Evolutionary conservation across 2,888 invertebrate genomes (phyloP), one percentile per base, ranked within the genome.

Genomic region (Amorpha juglandis): DNA sequence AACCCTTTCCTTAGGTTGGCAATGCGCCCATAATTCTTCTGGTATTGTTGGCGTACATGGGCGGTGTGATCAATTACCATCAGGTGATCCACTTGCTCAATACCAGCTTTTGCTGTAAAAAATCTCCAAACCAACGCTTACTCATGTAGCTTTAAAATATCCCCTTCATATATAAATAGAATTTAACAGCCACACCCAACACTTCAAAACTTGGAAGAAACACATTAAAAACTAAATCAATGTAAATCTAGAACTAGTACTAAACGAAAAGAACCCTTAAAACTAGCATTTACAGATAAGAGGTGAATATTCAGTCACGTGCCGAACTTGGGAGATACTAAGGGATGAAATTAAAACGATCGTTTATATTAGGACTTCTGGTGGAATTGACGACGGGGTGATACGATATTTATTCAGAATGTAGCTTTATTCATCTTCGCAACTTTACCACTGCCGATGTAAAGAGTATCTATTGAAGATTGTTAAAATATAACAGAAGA

Each of bases 281-380:
- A 55, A 42, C 58, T 38, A 42, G 16, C 9, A 42, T 42, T 42
- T 12, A 42, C 2, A 58, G 19, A 58, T 21, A 52, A 42, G 38
- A 19, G 38, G 6, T 19, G 42, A 42, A 19, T 58, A 42, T 58
- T 42, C 42, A 58, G 38, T 42, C 58, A 58, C 55, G 55, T 19
- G 16, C 42, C 42, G 16, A 19, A 35, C 16, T n/a, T 58, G 21
- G 0, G 19, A 12, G 33, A 11, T 14, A 14, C 38, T 21, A 58
- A 21, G 58, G 42, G 42, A 4, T 4, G 42, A 38, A 58, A 58
- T 58, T 42, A 58, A 42, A 16, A 38, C 38, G 38, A 11, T 58
- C 58, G 58, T 58, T 58, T 42, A 6, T 7, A 35, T 3, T 4
- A 27, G 4, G 16, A 58, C 58, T 38, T 27, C 4, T 33, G 52